A percentile compares a stretch with the other conserved stretches of the same genome.
These are phyloP conservation scores for Arge pagana DNA, from an alignment of 2,888 invertebrate genomes.

Conservation along the genomic window DNA sequence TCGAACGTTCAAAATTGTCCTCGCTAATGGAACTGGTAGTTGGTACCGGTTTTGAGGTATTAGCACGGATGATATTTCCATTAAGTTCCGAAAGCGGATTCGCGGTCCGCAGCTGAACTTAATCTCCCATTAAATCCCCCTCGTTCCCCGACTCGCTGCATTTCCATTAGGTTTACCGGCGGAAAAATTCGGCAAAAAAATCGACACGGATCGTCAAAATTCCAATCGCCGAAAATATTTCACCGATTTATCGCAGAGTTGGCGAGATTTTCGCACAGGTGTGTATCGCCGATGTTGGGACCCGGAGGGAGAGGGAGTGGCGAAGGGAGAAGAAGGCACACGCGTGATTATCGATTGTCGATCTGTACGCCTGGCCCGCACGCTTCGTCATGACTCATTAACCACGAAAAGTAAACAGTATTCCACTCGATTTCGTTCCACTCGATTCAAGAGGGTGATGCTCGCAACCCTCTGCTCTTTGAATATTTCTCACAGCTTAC, in stretches of 20 bases:
- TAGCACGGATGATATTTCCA: slow-evolving; percentile 21
- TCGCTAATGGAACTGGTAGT: too few species aligned
- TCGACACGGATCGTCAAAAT: neutral
- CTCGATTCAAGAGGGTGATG: neutral
- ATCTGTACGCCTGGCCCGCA: slow-evolving; percentile 30
- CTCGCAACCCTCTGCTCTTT: neutral
- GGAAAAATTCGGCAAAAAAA: neutral
- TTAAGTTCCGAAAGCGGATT: slow-evolving; percentile 20
- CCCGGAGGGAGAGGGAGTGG: neutral
- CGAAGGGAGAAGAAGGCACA: neutral
- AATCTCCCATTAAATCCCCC: slow-evolving; percentile 19
- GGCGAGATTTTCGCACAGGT: neutral
- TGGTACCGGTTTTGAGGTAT: slow-evolving; percentile 17
- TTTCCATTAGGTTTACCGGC: slow-evolving; percentile 16
- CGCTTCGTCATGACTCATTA: slow-evolving; percentile 43
- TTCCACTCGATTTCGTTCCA: slow-evolving; percentile 8
- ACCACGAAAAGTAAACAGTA: slow-evolving; percentile 44
- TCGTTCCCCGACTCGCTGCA: slow-evolving; percentile 14
- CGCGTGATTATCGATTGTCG: slow-evolving; percentile 40
- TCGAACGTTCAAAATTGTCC: too few species aligned
- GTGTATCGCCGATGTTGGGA: neutral
- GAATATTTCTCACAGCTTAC: neutral
- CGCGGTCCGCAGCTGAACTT: slow-evolving; percentile 20
- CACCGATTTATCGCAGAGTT: neutral
- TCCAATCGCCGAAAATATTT: neutral